Evolutionary conservation across 2,797 vertebrate species (phyloP).

Genomic region (Corythornis leucogaster): DNA sequence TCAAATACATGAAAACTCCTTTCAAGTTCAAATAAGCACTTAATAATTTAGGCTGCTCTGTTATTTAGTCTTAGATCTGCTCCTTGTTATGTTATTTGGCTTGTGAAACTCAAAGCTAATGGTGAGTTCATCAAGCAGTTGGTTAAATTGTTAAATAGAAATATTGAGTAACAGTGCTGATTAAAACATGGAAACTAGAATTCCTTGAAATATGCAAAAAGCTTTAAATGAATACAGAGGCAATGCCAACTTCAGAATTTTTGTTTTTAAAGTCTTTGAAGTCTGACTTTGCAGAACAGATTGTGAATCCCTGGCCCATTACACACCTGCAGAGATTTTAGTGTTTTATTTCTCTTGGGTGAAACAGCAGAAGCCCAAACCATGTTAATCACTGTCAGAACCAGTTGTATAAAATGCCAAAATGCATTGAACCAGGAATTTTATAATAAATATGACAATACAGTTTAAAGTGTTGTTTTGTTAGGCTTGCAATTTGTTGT

Average conservation of each 20-base stretch:
- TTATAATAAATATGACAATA: constrained; percentile 83
- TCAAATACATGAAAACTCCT: constrained; percentile 69
- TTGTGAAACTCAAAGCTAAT: background rate
- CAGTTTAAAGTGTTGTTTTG: constrained; percentile 78
- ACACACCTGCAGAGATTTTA: constrained; percentile 86
- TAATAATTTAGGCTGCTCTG: constrained; percentile 48
- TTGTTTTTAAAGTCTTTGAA: constrained; percentile 80
- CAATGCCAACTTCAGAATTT: constrained; percentile 76
- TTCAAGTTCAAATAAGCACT: constrained; percentile 59
- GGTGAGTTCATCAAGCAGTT: constrained; percentile 9
- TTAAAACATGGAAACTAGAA: constrained; percentile 60
- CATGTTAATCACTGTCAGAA: constrained; percentile 88
- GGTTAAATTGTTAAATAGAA: constrained; percentile 57
- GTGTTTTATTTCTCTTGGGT: constrained; percentile 86
- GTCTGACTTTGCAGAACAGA: constrained; percentile 86
- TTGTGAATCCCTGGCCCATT: constrained; percentile 88
- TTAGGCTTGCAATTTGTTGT: constrained; percentile 75
- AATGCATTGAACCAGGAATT: constrained; percentile 80
- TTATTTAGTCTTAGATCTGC: background rate
- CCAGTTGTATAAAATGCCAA: constrained; percentile 85
- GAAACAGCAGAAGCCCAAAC: constrained; percentile 80
- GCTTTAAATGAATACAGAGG: constrained; percentile 62
- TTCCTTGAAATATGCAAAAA: constrained; percentile 72
- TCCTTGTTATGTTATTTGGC: background rate
- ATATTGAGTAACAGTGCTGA: constrained; percentile 29